Conservation (phyloP, 2,113 vertebrate species). For the Dasyprocta punctata region DNA sequence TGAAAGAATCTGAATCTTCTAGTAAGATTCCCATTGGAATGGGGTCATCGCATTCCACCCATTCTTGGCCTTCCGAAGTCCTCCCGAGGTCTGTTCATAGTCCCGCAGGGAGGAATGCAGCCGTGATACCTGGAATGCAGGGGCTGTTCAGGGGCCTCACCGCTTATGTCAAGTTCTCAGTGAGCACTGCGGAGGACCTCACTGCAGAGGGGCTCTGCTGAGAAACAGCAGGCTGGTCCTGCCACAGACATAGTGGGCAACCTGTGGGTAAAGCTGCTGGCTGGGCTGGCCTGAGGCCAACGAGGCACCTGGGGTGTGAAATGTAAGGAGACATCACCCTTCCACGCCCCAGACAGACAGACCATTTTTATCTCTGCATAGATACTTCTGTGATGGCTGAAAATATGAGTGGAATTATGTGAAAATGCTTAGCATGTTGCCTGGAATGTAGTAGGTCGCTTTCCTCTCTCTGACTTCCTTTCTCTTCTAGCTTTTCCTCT, state of each 20-base stretch:
- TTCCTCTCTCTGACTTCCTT: neutral
- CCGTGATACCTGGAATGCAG: neutral
- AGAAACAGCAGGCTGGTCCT: accelerated
- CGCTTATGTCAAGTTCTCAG: neutral
- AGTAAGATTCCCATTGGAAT: neutral
- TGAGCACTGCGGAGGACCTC: accelerated
- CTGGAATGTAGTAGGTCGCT: neutral
- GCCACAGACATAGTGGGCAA: too few relatives aligned
- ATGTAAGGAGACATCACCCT: neutral
- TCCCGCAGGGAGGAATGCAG: neutral
- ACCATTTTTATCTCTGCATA: accelerated
- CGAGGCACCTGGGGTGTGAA: neutral
- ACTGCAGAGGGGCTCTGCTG: neutral
- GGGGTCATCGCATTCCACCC: constrained; percentile 31
- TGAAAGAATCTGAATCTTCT: constrained; percentile 42
- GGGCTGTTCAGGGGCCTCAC: accelerated
- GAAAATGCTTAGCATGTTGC: neutral
- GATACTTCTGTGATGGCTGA: neutral
- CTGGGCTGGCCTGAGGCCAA: too few relatives aligned
- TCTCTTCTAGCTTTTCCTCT: neutral
- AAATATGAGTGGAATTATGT: neutral
- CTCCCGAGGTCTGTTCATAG: neutral
- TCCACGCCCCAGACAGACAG: neutral
- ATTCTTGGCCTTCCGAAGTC: constrained; percentile 36
- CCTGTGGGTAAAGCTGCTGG: neutral